Evolutionary conservation across 2,113 vertebrate species (phyloP), one percentile per base, ranked within the genome.

Genomic region (Fregetta grallaria): DNA sequence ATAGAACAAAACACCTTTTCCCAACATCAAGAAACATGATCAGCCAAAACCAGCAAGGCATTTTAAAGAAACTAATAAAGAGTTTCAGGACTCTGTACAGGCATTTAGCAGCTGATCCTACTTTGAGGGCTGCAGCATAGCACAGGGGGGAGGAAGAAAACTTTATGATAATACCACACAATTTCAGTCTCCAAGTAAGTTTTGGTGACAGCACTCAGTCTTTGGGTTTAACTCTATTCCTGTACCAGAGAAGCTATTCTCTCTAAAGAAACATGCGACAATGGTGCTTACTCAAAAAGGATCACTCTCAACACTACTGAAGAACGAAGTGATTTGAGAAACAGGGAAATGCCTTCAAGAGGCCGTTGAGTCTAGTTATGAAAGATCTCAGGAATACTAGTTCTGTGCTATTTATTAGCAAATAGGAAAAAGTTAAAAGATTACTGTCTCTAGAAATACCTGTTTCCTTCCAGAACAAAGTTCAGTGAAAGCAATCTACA

Each of bases 111-210:
- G 50, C 36, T 45, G 30, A 84, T 56, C 13, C 45, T 76, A 29
- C 59, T 49, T 72, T 1, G 8, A 58, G 23, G n/a, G 26, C 72
- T 86, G 17, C n/a, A 61, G 11, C 0, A 0, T 1, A 86, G 25
- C 42, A 44, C 25, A 10, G 3, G 1, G 3, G 7, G 15, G 3
- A 76, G 21, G 55, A 14, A 77, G 30, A 77, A 94, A 81, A 66
- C 15, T 15, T 52, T 9, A 40, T 26, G 7, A 8, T n/a, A 62
- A 25, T 6, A 61, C 10, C 26, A 58, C 1, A 3, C 15, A 55
- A 25, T 59, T 72, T 76, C 65, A 59, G 38, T 20, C 52, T 78
- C 38, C 71, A 79, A 53, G 1, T 19, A 47, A 62, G 38, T 8
- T 12, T 0, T 47, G 19, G 47, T 55, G 61, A 67, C 52, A 81